Base-by-base conservation (phyloP, 1,140 invertebrate species). In the Trachymyrmex septentrionalis region DNA sequence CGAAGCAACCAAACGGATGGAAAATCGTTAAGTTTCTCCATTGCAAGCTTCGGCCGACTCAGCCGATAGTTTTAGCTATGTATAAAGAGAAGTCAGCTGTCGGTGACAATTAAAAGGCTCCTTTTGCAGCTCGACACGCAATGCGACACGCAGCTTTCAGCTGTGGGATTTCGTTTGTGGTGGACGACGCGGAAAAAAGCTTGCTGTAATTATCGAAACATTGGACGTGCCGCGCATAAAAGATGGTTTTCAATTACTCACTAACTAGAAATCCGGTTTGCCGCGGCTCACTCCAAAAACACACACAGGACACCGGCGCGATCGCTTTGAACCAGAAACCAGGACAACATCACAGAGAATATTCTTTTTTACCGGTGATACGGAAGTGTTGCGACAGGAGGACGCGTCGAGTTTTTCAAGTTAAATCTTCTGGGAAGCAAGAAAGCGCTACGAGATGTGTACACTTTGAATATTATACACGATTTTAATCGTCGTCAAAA, bases 191-290 rank as follows among this genome's bases (percentile, higher is more conserved):
- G 67, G 44, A 84, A 84, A 82, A 75, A 61, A 75, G 69, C 69
- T 84, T 61, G 80, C 69, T 63, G 80, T 84, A 84, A 84, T 84
- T 75, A 84, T 84, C 69, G 80, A 75, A 75, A 84, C 80, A 84
- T 84, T 34, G 80, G 24, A 82, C 80, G 67, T 82, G 80, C 55
- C 80, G 69, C 55, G 80, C 80, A 84, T 84, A 84, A 75, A 84
- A 84, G 80, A 84, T 84, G 69, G 69, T 75, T 84, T 75, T 75
- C 80, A 61, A 84, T 84, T 84, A 84, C 80, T 84, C 80, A 69
- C 69, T 61, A 84, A 84, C 69, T 84, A 75, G 80, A 84, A 84
- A 84, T 75, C 69, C 69, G 38, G 21, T 69, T n/a, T 27, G 64
- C n/a, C 78, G 67, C 34, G 59, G 24, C 59, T 30, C 63, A 63